phyloP scores from a whole-genome alignment of 53 echinoderm and acorn worm genomes.

The Henricia sp. region DNA sequence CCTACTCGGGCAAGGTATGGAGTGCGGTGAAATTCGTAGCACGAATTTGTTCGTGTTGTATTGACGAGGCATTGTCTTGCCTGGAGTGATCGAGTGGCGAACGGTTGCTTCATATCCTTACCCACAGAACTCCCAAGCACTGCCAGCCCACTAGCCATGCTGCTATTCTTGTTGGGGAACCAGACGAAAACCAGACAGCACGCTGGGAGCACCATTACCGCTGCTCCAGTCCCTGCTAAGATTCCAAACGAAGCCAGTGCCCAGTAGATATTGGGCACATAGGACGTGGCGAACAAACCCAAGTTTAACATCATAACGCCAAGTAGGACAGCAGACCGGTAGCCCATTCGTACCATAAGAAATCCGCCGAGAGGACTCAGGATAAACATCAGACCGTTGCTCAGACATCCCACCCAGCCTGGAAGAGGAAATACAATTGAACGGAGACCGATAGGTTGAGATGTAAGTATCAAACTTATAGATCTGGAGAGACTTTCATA shows the following conservation, averaged over 20 bases:
- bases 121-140: constrained; percentile 77
- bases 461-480: too few relatives aligned
- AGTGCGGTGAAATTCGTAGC: too few relatives aligned
- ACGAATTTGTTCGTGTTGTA: too few relatives aligned
- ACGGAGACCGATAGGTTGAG: background rate
- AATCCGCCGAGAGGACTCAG: constrained; percentile 58
- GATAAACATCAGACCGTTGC: constrained; percentile 38
- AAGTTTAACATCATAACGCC: constrained; percentile 67
- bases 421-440: background rate
- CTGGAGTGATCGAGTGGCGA: too few relatives aligned
- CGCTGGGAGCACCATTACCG: constrained; percentile 65
- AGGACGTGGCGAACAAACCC: constrained; percentile 61
- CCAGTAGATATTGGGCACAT: constrained; percentile 74
- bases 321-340: constrained; percentile 58
- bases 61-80: too few relatives aligned
- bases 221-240: constrained; percentile 70
- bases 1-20: too few relatives aligned
- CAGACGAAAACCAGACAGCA: constrained; percentile 74
- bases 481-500: too few relatives aligned
- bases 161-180: constrained; percentile 73
- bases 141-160: constrained; percentile 70
- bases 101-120: constrained; percentile 22
- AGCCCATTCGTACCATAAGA: constrained; percentile 22
- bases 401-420: constrained; percentile 86
- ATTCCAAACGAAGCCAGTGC: constrained; percentile 78